Evolutionary conservation across 2,797 vertebrate genomes (phyloP), one percentile per base, ranked within the genome.

Genomic region (Halcyon badia): DNA sequence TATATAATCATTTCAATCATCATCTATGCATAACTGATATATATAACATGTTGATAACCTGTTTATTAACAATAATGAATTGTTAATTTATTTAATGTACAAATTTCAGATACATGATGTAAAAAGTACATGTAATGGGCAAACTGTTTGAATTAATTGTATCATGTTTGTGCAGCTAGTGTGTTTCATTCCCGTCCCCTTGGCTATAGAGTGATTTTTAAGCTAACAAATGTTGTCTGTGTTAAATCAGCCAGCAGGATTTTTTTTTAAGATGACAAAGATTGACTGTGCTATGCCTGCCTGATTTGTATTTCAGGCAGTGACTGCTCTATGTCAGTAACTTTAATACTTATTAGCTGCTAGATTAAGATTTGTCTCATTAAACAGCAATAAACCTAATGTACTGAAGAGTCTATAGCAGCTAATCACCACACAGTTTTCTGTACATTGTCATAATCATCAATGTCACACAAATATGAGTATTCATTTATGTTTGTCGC

Each of bases 361-460:
- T 46, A 57, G 90, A 83, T 77, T 92, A 85, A 88, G 62, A 81
- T 87, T 73, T 96, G 51, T 87, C 66, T 96, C 79, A 93, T 96
- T 95, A 96, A 92, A 52, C 71, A 77, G 80, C 41, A 94, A 39
- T 97, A 81, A 95, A 93, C 60, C 30, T 90, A 95, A 90, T 75
- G 77, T 87, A 33, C 79, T 90, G 58, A 44, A 56, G 51, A 94
- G 62, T 61, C 52, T 73, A 7, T 82, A 83, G 79, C 31, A 81
- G 58, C 79, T 89, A 85, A 87, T 85, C 68, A 57, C 54, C 87
- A 41, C 56, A 56, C 19, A 73, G n/a, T 71, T 90, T 93, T 84
- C n/a, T 94, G 24, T 87, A 31, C 12, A 24, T 78, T 95, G 83
- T 42, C 31, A 28, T 72, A 89, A 73, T 60, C 16, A 70, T 83